Percentiles rank a stretch among this genome's conserved stretches.
Conservation (phyloP, 2,113 vertebrate species). For the Octodon degus region DNA sequence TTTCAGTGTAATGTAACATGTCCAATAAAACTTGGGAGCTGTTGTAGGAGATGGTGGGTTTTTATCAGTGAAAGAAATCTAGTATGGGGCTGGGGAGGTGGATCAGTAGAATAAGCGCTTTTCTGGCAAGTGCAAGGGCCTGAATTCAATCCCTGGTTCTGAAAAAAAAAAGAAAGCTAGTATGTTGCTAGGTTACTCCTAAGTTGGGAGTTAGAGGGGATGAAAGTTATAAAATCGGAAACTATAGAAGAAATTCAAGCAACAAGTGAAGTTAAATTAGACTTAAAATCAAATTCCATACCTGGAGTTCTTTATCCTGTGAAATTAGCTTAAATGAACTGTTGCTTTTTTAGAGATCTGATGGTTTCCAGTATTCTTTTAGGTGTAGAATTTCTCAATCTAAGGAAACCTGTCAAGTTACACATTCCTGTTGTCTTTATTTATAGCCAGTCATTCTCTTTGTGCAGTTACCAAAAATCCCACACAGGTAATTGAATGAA, state of each 20-base stretch:
- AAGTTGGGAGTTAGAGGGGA: background rate
- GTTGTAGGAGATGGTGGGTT: background rate
- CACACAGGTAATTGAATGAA: background rate
- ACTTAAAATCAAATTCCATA: slow-evolving; percentile 31
- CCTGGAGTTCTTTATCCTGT: slow-evolving; percentile 38
- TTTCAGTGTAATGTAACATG: slow-evolving; percentile 45
- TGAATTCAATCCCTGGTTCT: too few relatives aligned
- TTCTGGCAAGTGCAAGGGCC: too few relatives aligned
- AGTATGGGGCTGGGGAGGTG: background rate
- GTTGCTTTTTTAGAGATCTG: slow-evolving; percentile 25
- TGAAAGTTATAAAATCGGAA: slow-evolving; percentile 15
- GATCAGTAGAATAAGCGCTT: too few relatives aligned
- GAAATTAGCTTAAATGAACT: slow-evolving; percentile 55
- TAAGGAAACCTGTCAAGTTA: slow-evolving; percentile 22
- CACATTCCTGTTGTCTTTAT: slow-evolving; percentile 35
- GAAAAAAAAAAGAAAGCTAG: background rate
- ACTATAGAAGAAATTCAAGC: slow-evolving; percentile 21
- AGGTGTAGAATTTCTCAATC: slow-evolving; percentile 45
- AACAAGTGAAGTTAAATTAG: slow-evolving; percentile 23
- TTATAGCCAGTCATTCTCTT: background rate
- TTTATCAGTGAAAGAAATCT: slow-evolving; percentile 18
- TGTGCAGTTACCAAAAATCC: slow-evolving; percentile 42
- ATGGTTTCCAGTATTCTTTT: slow-evolving; percentile 30
- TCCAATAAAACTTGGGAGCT: background rate
- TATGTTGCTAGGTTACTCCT: slow-evolving; percentile 29